Evolutionary conservation across 2,113 vertebrate species (phyloP).

Genomic region (Malurus cyaneus): DNA sequence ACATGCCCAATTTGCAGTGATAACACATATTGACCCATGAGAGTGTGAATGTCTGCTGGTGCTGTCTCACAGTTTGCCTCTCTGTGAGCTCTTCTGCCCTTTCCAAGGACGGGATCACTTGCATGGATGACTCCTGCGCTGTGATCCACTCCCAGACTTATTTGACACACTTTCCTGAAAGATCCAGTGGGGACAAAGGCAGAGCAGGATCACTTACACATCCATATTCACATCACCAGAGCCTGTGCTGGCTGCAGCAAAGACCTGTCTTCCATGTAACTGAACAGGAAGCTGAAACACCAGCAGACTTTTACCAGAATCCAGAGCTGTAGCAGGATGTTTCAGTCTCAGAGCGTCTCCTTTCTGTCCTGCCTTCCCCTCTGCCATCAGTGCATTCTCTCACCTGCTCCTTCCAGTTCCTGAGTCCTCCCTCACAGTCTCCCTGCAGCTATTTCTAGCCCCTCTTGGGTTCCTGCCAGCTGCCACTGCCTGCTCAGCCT

Average conservation of each 20-base stretch:
- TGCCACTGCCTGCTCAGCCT: background rate
- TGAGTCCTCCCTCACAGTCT: background rate
- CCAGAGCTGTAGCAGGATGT: background rate
- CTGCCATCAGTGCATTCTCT: background rate
- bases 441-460: background rate
- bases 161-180: background rate
- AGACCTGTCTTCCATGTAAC: background rate
- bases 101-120: background rate
- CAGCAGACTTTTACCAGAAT: background rate
- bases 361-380: background rate
- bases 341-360: background rate
- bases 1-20: background rate
- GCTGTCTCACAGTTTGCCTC: background rate
- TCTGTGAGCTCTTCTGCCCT: background rate
- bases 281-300: background rate
- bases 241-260: background rate
- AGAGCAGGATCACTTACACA: background rate
- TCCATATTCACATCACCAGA: background rate
- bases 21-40: background rate
- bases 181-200: background rate
- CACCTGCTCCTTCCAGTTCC: background rate
- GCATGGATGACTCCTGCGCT: background rate
- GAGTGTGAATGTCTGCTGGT: background rate
- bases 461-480: background rate
- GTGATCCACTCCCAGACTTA: background rate